Evolutionary conservation across 2,888 invertebrate genomes (phyloP), one percentile per base, ranked within the genome.

Genomic region (Fissipunctia ypsillon): DNA sequence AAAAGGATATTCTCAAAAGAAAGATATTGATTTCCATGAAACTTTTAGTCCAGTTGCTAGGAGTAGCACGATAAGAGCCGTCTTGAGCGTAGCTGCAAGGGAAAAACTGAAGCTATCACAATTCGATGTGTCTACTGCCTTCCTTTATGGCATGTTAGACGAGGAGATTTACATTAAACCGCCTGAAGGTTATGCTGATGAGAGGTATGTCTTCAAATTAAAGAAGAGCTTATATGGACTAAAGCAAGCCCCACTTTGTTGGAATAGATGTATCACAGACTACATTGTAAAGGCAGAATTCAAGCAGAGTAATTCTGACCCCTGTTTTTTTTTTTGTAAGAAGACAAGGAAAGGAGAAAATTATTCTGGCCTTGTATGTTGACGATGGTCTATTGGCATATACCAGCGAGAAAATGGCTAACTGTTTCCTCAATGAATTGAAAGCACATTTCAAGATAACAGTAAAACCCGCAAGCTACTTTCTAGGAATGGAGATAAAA

Each of bases 301-400:
- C 25, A 52, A 25, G 3, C 52, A 25, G 25, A 52, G n/a, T 52
- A 52, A 14, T 12, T 50, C n/a, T 12, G 50, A 52, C 50, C n/a
- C 50, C n/a, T 52, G n/a, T 25, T 52, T 25, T 6, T 25, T 52
- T 25, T 6, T 52, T 52, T 52, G 25, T 25, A 52, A 25, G 25
- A 52, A 25, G 52, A 25, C 52, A 52, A n/a, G 52, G 52, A 52
- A 52, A n/a, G 25, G 52, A 25, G 6, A 52, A 52, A 52, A 25
- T 14, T 52, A 52, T 52, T 52, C 52, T 52, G 14, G 50, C n/a
- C 50, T n/a, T 50, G n/a, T 50, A 50, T 50, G 50, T n/a, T n/a
- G 50, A n/a, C n/a, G n/a, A n/a, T 10, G n/a, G 50, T 12, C 50
- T 50, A 50, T 50, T 50, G 50, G 50, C 50, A n/a, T n/a, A n/a